Evolutionary conservation across 2,888 invertebrate species (phyloP).

Genomic region (Drosophila affinis): DNA sequence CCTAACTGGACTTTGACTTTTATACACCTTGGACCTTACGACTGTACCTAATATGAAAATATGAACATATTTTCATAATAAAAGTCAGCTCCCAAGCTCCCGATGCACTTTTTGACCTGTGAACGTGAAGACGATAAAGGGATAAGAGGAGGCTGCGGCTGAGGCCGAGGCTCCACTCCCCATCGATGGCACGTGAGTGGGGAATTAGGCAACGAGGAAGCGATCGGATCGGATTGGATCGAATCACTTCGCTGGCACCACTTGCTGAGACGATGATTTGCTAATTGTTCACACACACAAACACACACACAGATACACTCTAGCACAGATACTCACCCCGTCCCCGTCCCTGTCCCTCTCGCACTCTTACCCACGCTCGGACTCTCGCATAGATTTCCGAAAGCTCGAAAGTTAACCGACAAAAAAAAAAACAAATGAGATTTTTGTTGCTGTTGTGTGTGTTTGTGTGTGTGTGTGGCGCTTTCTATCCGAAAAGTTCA

Average conservation of each 20-base stretch:
- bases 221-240: slow-evolving; percentile 2
- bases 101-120: too few relatives aligned
- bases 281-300: slow-evolving; percentile 16
- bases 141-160: neutral
- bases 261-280: slow-evolving; percentile 12
- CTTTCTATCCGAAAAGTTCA: slow-evolving; percentile 72
- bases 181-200: neutral
- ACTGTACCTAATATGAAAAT: too few relatives aligned
- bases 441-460: slow-evolving; percentile 18
- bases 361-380: neutral
- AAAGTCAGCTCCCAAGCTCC: too few relatives aligned
- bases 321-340: neutral
- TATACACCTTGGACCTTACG: too few relatives aligned
- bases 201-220: neutral
- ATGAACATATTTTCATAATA: too few relatives aligned
- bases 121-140: too few relatives aligned
- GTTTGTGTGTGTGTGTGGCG: slow-evolving; percentile 35
- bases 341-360: too few relatives aligned
- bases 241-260: neutral
- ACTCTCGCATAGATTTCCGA: slow-evolving; percentile 15
- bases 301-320: neutral
- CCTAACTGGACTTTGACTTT: too few relatives aligned
- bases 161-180: too few relatives aligned
- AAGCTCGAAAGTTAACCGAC: slow-evolving; percentile 35
- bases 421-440: slow-evolving; percentile 30